Percentiles rank a stretch among this genome's conserved stretches.
These are phyloP conservation scores for Amphipoea lucens DNA, from an alignment of 2,888 invertebrate species.

Conservation along the genomic window DNA sequence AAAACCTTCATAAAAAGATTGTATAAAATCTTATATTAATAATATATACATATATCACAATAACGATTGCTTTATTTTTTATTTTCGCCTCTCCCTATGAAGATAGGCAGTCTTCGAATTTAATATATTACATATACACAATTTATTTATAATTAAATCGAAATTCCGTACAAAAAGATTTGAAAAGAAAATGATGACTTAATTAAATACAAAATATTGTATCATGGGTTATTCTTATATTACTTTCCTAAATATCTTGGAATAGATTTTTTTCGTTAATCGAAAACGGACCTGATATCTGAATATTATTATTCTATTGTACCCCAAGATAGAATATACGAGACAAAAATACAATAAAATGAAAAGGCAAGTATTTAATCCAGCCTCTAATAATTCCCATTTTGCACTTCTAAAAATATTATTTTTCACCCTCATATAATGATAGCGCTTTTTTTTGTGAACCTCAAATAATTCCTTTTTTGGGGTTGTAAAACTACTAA, in stretches of 20 bases:
- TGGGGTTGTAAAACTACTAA: no score
- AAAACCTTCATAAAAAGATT: constrained; percentile 16
- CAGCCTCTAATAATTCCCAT: no score
- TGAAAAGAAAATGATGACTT: not conserved
- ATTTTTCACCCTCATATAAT: no score
- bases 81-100: not conserved
- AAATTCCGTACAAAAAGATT: not conserved
- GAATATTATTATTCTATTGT: not conserved
- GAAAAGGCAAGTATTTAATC: no score
- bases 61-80: constrained; percentile 40
- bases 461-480: no score
- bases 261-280: not conserved
- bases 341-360: not conserved
- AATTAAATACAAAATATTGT: not conserved
- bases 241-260: not conserved
- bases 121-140: constrained; percentile 48
- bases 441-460: no score
- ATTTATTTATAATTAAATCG: constrained; percentile 14
- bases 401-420: no score
- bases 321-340: not conserved
- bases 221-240: not conserved
- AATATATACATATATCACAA: constrained; percentile 58
- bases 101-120: constrained; percentile 38
- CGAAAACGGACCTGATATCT: not conserved
- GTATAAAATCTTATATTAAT: constrained; percentile 43